These are phyloP conservation scores for Therioaphis trifolii DNA, from an alignment of 2,888 invertebrate species.

Conservation along the genomic window DNA sequence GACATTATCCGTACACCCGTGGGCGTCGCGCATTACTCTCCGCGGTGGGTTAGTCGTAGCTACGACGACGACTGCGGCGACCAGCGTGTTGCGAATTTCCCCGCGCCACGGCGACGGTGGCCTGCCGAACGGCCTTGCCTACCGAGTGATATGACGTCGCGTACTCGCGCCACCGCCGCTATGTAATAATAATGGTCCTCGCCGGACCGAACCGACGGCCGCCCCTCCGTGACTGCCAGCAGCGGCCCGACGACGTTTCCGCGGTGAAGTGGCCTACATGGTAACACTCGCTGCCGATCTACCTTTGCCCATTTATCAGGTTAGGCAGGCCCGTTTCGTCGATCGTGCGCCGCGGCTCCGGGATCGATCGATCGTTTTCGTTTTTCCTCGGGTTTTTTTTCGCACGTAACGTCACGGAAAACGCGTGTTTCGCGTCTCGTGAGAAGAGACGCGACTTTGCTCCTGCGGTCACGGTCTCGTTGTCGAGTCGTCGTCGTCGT, in stretches of 20 bases:
- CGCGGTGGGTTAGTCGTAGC: slow-evolving; percentile 1
- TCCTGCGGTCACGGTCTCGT: no score
- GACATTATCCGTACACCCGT: not conserved
- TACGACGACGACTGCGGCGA: not conserved
- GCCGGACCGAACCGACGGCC: slow-evolving; percentile 5
- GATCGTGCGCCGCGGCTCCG: not conserved
- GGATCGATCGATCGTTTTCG: no score
- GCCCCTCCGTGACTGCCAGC: not conserved
- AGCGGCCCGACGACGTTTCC: not conserved
- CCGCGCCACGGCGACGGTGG: slow-evolving; percentile 18
- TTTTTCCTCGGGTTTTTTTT: no score
- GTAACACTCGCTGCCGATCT: not conserved
- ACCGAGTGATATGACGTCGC: not conserved
- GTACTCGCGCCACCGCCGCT: slow-evolving; percentile 11
- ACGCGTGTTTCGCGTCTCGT: no score
- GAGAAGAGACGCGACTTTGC: no score
- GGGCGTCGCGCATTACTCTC: not conserved
- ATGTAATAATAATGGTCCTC: not conserved
- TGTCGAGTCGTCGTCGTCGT: no score
- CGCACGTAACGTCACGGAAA: no score
- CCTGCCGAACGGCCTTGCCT: slow-evolving; percentile 59
- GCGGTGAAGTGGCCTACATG: slow-evolving; percentile 37
- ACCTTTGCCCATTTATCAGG: not conserved
- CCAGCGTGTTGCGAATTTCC: slow-evolving; percentile 32
- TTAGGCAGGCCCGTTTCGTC: not conserved